A percentile compares a stretch with the other conserved stretches of the same genome.
Conservation (phyloP, 2,797 vertebrate species). For the Catharus ustulatus region DNA sequence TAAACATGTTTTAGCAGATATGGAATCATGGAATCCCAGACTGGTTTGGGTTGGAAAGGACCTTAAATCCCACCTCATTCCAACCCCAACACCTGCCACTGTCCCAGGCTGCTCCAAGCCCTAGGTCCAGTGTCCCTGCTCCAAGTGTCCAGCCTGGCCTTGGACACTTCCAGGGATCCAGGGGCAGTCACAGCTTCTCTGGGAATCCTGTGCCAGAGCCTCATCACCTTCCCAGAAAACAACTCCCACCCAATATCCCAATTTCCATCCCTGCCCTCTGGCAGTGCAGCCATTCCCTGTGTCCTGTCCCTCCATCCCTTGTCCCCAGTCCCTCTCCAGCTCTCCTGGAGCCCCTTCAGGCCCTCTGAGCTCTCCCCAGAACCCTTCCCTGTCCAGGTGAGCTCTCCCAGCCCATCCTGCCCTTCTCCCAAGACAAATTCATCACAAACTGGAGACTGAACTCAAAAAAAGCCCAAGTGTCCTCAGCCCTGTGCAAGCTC, state of each 20-base stretch:
- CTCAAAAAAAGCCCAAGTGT: background rate
- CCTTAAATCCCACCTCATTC: background rate
- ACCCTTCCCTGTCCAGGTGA: background rate
- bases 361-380: rapidly evolving
- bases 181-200: background rate
- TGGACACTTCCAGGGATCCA: background rate
- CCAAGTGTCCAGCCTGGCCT: background rate
- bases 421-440: background rate
- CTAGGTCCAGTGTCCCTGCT: too few species aligned
- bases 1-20: background rate
- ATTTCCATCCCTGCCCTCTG: background rate
- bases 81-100: background rate
- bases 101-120: rapidly evolving
- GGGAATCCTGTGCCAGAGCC: too few species aligned
- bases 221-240: too few species aligned
- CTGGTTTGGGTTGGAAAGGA: background rate
- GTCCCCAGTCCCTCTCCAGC: background rate
- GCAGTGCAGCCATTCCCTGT: background rate
- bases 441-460: background rate
- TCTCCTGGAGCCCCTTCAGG: background rate
- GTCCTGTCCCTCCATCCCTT: background rate
- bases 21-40: background rate
- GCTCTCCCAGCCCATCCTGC: background rate
- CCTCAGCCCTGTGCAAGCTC: background rate
- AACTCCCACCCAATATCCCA: too few species aligned